phyloP scores from a whole-genome alignment of 2,888 invertebrate species.

The Conchocele bisecta region DNA sequence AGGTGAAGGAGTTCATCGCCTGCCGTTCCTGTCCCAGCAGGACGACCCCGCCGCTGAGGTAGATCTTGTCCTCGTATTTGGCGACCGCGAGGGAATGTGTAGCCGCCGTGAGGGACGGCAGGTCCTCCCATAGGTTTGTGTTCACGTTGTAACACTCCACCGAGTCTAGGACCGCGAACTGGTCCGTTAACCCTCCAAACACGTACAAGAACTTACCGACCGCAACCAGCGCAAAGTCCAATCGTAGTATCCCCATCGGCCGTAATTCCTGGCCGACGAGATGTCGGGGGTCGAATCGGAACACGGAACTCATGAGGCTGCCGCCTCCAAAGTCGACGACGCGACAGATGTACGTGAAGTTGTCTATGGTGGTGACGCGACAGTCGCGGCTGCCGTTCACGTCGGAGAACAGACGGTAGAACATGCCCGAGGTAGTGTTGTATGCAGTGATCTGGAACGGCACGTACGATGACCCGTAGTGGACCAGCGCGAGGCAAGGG shows the following conservation, averaged over 20 bases:
- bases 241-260: slow-evolving; percentile 77
- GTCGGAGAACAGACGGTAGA: slow-evolving; percentile 79
- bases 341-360: slow-evolving; percentile 80
- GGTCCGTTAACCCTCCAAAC: slow-evolving; percentile 79
- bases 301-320: slow-evolving; percentile 80
- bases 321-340: slow-evolving; percentile 82
- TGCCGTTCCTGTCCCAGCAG: slow-evolving; percentile 77
- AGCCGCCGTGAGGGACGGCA: slow-evolving; percentile 75
- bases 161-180: slow-evolving; percentile 78
- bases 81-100: slow-evolving; percentile 79
- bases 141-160: slow-evolving; percentile 80
- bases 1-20: slow-evolving; percentile 75
- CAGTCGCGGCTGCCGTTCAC: slow-evolving; percentile 80
- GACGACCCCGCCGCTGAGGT: slow-evolving; percentile 80
- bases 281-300: slow-evolving; percentile 81
- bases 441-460: slow-evolving; percentile 82
- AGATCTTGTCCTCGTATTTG: slow-evolving; percentile 73
- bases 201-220: slow-evolving; percentile 74
- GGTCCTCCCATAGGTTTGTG: slow-evolving; percentile 79
- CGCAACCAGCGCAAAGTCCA: slow-evolving; percentile 80
- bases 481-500: slow-evolving; percentile 74
- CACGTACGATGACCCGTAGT: slow-evolving; percentile 77
- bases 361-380: slow-evolving; percentile 77
- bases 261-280: slow-evolving; percentile 77
- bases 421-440: slow-evolving; percentile 69